These are phyloP conservation scores for Silurus meridionalis DNA, from an alignment of 2,113 vertebrate genomes.

Conservation along the genomic window DNA sequence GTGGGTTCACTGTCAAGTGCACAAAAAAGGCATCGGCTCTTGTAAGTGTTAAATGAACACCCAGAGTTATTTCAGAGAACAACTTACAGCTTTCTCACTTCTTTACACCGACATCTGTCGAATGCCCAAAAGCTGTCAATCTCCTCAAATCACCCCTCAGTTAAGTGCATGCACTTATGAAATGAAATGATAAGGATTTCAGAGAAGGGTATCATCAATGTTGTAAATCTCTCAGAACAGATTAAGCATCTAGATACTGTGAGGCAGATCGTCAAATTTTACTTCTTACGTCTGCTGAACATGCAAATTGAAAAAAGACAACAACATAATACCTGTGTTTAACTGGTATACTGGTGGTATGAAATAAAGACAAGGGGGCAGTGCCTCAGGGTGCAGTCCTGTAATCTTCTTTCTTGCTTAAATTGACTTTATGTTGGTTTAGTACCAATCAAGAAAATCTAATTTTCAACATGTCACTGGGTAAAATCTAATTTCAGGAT, in stretches of 20 bases:
- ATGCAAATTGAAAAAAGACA: conserved; percentile 38
- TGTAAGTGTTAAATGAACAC: conserved; percentile 72
- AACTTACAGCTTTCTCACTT: background rate
- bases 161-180: background rate
- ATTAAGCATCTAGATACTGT: background rate
- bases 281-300: conserved; percentile 27
- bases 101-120: conserved; percentile 19
- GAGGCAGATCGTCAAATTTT: conserved; percentile 1
- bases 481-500: conserved; percentile 72
- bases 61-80: conserved; percentile 21
- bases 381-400: conserved; percentile 47
- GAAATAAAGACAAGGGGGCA: background rate
- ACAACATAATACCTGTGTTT: conserved; percentile 37
- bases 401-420: conserved; percentile 64
- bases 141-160: background rate
- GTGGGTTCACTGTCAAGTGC: conserved; percentile 68
- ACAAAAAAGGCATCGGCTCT: conserved; percentile 71
- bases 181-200: background rate
- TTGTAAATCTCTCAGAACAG: background rate
- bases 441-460: conserved; percentile 75
- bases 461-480: conserved; percentile 71
- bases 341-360: conserved; percentile 33
- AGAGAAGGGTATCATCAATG: background rate
- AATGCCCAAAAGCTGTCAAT: background rate
- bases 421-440: conserved; percentile 77